Evolutionary conservation across 2,888 invertebrate genomes (phyloP).

Genomic region (Yponomeuta evonymella): DNA sequence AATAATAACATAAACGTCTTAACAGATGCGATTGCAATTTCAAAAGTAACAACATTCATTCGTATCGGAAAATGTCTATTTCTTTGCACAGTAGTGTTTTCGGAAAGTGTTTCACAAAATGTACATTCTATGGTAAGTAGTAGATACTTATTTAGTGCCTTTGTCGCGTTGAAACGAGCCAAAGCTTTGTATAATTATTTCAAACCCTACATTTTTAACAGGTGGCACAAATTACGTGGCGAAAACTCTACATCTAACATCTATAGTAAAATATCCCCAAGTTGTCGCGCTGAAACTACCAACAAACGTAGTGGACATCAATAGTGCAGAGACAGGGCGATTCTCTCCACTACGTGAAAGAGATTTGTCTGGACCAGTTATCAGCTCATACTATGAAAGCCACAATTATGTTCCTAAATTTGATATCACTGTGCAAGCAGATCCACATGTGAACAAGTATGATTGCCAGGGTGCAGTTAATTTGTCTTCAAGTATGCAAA

Average conservation of each 20-base stretch:
- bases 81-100: constrained; percentile 6
- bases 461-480: constrained; percentile 81
- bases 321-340: constrained; percentile 78
- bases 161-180: background rate
- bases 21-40: background rate
- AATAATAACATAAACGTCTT: background rate
- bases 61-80: constrained; percentile 9
- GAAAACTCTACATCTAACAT: constrained; percentile 65
- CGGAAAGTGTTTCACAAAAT: constrained; percentile 7
- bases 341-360: constrained; percentile 80
- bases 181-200: background rate
- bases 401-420: constrained; percentile 35
- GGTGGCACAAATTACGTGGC: constrained; percentile 38
- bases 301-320: constrained; percentile 78
- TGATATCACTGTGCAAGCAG: constrained; percentile 56
- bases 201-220: constrained; percentile 20
- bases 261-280: constrained; percentile 68
- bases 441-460: constrained; percentile 80
- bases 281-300: constrained; percentile 76
- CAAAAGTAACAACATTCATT: background rate
- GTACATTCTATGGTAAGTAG: constrained; percentile 14
- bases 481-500: constrained; percentile 83
- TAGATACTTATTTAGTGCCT: background rate
- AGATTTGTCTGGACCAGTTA: constrained; percentile 79
- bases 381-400: constrained; percentile 61